These are phyloP conservation scores for Drosophila leontia DNA, from an alignment of 1,140 invertebrate species.

Conservation along the genomic window DNA sequence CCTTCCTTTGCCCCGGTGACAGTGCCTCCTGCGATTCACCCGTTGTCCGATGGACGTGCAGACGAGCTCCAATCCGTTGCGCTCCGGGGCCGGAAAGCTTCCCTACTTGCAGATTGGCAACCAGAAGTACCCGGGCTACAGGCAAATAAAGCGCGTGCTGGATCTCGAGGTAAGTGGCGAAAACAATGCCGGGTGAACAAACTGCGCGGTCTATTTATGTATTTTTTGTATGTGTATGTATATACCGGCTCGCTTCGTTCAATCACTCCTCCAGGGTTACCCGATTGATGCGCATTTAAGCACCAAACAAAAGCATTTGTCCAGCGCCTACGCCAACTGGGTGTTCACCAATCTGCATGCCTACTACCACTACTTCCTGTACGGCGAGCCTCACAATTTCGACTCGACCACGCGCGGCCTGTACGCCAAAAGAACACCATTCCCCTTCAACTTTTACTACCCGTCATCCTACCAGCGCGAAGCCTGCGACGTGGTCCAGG, in stretches of 20 bases:
- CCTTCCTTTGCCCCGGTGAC: neutral
- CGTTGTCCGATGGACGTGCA: conserved; percentile 76
- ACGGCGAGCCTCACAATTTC: conserved; percentile 93
- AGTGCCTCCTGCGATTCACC: conserved; percentile 80
- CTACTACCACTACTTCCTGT: conserved; percentile 87
- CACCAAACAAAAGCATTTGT: conserved; percentile 89
- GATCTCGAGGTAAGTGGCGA: conserved; percentile 70
- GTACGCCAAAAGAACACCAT: conserved; percentile 91
- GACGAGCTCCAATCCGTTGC: conserved; percentile 78
- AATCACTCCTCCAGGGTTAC: conserved; percentile 87
- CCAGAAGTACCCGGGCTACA: conserved; percentile 80
- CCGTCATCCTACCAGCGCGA: conserved; percentile 89
- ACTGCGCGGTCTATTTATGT: conserved; percentile 59
- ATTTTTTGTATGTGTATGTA: neutral
- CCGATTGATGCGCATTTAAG: conserved; percentile 90
- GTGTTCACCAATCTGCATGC: conserved; percentile 90
- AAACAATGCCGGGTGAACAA: conserved; percentile 58
- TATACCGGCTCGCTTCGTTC: conserved; percentile 11
- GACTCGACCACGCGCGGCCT: conserved; percentile 91
- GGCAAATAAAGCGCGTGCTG: conserved; percentile 78
- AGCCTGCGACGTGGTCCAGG: conserved; percentile 87
- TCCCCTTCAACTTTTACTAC: conserved; percentile 94
- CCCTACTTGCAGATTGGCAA: conserved; percentile 81
- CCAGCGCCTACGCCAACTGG: conserved; percentile 89
- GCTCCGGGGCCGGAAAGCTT: conserved; percentile 76